Evolutionary conservation across 2,888 invertebrate species (phyloP).

Genomic region (Hydropsyche betteni): DNA sequence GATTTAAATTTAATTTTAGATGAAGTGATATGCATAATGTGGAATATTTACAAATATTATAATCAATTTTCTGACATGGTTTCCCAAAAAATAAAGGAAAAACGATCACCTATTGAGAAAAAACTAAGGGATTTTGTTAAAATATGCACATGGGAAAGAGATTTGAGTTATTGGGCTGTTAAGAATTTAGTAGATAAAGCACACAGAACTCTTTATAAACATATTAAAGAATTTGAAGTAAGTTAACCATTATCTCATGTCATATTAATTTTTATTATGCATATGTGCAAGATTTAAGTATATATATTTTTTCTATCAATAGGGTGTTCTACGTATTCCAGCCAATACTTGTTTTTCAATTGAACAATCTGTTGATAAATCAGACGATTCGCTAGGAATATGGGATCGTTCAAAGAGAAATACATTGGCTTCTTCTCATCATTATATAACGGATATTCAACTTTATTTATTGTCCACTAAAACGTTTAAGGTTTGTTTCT

Average conservation of each 20-base stretch:
- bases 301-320: constrained; percentile 50
- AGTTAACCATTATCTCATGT: constrained; percentile 47
- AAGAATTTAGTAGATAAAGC: constrained; percentile 89
- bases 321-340: constrained; percentile 67
- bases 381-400: constrained; percentile 65
- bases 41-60: constrained; percentile 88
- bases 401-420: constrained; percentile 70
- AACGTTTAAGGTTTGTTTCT: constrained; percentile 58
- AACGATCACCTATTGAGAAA: constrained; percentile 87
- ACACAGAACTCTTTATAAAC: constrained; percentile 86
- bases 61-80: constrained; percentile 78
- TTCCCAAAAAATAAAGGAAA: constrained; percentile 69
- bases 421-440: constrained; percentile 57
- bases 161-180: constrained; percentile 93
- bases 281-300: not conserved
- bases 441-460: constrained; percentile 64
- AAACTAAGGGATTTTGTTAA: constrained; percentile 93
- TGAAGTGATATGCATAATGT: constrained; percentile 73
- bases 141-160: constrained; percentile 93
- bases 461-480: constrained; percentile 58
- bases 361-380: constrained; percentile 59
- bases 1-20: constrained; percentile 56
- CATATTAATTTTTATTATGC: not conserved
- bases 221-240: constrained; percentile 85
- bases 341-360: constrained; percentile 61